phyloP scores from a whole-genome alignment of 2,888 invertebrate genomes.

The Ophraella communa region DNA sequence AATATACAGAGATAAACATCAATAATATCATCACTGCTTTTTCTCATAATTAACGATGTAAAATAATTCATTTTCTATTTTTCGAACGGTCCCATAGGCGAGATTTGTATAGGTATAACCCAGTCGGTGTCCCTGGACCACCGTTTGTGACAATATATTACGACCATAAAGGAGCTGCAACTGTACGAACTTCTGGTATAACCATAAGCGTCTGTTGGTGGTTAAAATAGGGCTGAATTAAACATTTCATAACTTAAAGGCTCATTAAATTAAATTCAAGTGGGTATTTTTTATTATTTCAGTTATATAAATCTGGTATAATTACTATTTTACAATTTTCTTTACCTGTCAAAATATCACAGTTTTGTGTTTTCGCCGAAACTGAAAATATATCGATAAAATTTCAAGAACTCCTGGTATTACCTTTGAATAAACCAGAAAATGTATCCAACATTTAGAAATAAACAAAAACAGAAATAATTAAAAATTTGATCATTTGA shows the following conservation, averaged over 20 bases:
- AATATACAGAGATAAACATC: constrained; percentile 41
- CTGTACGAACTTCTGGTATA: constrained; percentile 16
- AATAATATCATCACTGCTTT: constrained; percentile 50
- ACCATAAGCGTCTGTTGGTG: neutral
- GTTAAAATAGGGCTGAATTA: neutral
- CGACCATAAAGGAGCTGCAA: constrained; percentile 46
- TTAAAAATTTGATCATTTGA: too few relatives aligned
- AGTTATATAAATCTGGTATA: too few relatives aligned
- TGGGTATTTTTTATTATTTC: too few relatives aligned
- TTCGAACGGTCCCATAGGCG: constrained; percentile 44
- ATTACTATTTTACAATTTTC: too few relatives aligned
- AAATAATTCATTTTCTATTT: constrained; percentile 48
- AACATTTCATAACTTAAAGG: neutral
- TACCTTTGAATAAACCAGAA: too few relatives aligned
- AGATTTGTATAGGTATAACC: constrained; percentile 44
- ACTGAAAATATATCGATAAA: too few relatives aligned
- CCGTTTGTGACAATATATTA: constrained; percentile 52
- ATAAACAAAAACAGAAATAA: too few relatives aligned
- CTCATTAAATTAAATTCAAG: too few relatives aligned
- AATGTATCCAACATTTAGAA: too few relatives aligned
- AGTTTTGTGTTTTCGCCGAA: too few relatives aligned
- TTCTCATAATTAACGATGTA: constrained; percentile 42
- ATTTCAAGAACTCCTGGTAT: too few relatives aligned
- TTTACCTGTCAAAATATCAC: too few relatives aligned
- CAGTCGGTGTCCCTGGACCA: constrained; percentile 50